Base-by-base conservation (phyloP, 2,113 vertebrate species). In the Numida meleagris region DNA sequence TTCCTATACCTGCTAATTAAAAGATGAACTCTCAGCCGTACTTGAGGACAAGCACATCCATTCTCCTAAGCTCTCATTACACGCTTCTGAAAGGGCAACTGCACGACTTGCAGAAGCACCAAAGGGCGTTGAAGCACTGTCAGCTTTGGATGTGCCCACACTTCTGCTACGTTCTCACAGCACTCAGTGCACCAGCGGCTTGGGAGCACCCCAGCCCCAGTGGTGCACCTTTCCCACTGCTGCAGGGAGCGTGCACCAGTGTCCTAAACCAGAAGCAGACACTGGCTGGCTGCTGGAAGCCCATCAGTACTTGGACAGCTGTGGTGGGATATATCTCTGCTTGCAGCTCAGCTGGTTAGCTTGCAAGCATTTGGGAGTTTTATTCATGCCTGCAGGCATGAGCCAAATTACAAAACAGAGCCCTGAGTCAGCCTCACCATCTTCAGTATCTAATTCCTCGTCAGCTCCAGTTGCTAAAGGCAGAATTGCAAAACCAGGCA, bases 91-190 rank as follows among this genome's bases (percentile, higher is more conserved):
- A 36, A 43, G 31, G 34, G 24, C 16, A 65, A 19, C 62, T 0
- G 2, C n/a, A 9, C 38, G 19, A 34, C 4, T n/a, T 36, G 24
- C 6, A 2, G 70, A 20, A 50, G 58, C 67, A 63, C 85, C 38
- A 2, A 7, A 55, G 57, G 50, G 51, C 79, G 87, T 58, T 77
- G 84, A 77, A 20, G 63, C 53, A 25, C 12, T 42, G 9, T 14
- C 76, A 68, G 83, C 61, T 48, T 12, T 0, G 0, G 46, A 21
- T 0, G 0, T 23, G 62, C 23, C 57, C 58, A 50, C 51, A 59
- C 10, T 34, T 40, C 79, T 14, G n/a, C 16, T 31, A 34, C n/a
- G 9, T 42, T 13, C 66, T 33, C 16, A 17, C 57, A 24, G 58
- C 62, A 12, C 6, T 1, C 40, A 8, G 38, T 4, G 25, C 81